Percentiles rank a stretch among this genome's conserved stretches.
Conservation (phyloP, 2,797 vertebrate species). For the Myripristis murdjan region DNA sequence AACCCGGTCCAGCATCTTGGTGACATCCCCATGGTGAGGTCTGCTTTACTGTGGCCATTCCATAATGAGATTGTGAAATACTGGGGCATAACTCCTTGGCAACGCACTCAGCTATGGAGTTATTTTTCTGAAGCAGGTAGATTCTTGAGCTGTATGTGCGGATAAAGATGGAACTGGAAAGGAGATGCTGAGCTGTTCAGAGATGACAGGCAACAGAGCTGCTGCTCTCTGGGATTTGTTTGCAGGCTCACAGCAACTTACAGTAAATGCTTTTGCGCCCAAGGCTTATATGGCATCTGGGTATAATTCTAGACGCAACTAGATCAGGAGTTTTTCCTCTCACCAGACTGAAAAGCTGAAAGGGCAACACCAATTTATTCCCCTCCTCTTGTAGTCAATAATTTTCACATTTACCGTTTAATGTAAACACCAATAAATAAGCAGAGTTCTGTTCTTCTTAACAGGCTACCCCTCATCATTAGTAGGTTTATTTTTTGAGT, state of each 20-base stretch:
- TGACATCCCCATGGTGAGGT: not conserved
- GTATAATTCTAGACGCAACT: too few species aligned
- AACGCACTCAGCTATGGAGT: not conserved
- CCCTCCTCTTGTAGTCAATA: too few species aligned
- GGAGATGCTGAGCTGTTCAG: conserved; percentile 17
- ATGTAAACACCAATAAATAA: too few species aligned
- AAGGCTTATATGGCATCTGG: too few species aligned
- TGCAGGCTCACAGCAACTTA: conserved; percentile 7
- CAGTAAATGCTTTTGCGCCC: conserved; percentile 1
- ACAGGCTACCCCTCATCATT: too few species aligned
- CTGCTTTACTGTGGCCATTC: conserved; percentile 35
- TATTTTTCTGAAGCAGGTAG: not conserved
- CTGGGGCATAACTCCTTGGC: conserved; percentile 18
- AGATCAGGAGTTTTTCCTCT: too few species aligned
- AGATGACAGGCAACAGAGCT: conserved; percentile 5
- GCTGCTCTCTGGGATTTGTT: conserved; percentile 7
- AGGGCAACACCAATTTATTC: too few species aligned
- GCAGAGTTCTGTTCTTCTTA: too few species aligned
- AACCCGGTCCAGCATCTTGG: not conserved
- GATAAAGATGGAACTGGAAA: not conserved
- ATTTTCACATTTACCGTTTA: too few species aligned
- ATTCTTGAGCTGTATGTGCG: conserved; percentile 2
- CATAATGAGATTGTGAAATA: conserved; percentile 43
- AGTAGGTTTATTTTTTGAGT: too few species aligned
- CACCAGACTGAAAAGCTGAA: too few species aligned